Evolutionary conservation across 2,888 invertebrate species (phyloP).

Genomic region (Rotaria socialis): DNA sequence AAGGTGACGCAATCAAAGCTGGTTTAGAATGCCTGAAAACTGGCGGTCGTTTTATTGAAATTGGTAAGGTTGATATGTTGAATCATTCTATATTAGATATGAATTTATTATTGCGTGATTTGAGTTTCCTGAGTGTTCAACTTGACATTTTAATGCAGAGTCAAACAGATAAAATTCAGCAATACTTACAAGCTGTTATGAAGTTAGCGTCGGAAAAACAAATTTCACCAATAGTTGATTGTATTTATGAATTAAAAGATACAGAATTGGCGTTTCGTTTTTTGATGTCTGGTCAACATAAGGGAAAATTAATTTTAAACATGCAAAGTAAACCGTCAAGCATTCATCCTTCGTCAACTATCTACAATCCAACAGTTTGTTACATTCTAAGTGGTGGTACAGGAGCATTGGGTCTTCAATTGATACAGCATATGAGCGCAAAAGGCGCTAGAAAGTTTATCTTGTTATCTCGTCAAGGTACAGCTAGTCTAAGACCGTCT

Average conservation of each 20-base stretch:
- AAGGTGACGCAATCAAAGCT: constrained; percentile 12
- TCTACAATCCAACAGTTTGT: constrained; percentile 21
- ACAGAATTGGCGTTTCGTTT: constrained; percentile 36
- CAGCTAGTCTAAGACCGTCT: constrained; percentile 9
- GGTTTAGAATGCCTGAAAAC: constrained; percentile 14
- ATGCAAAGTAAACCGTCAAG: constrained; percentile 8
- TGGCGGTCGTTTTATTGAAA: constrained; percentile 39
- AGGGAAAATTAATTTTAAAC: constrained; percentile 42
- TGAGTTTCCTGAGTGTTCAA: constrained; percentile 39
- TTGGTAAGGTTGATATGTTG: constrained; percentile 39
- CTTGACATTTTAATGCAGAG: constrained; percentile 37
- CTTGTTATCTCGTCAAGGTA: background rate
- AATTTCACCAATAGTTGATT: constrained; percentile 38
- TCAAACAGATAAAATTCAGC: constrained; percentile 33
- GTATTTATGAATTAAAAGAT: constrained; percentile 9
- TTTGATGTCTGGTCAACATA: constrained; percentile 36
- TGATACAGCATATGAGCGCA: constrained; percentile 39
- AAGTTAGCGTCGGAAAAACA: constrained; percentile 33
- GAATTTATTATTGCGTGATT: constrained; percentile 38
- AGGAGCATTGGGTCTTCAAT: constrained; percentile 37
- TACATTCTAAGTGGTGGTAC: constrained; percentile 40
- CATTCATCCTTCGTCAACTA: constrained; percentile 10
- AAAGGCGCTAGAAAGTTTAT: constrained; percentile 38
- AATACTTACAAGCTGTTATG: background rate
- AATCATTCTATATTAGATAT: constrained; percentile 12